A percentile compares a stretch with the other conserved stretches of the same genome.
phyloP scores from a whole-genome alignment of 1,140 invertebrate species.

The Caenorhabditis brenneri region DNA sequence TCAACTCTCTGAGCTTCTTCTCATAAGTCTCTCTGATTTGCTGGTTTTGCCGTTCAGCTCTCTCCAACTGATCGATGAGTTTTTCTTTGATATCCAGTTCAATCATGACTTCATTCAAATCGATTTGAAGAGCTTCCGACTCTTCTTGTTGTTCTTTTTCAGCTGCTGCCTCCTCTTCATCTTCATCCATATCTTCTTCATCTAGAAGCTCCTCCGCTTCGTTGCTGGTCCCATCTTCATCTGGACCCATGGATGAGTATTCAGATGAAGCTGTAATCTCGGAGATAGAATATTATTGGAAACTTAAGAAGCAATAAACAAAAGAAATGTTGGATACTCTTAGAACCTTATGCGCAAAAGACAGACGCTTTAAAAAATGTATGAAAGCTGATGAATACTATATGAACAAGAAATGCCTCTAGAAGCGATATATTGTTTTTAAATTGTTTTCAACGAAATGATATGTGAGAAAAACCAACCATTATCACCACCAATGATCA shows the following conservation, averaged over 20 bases:
- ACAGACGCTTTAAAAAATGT: no score
- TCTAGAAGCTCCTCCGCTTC: conserved; percentile 56
- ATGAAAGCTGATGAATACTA: neutral
- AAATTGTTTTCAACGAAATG: no score
- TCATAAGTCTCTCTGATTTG: conserved; percentile 89
- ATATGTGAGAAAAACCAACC: neutral
- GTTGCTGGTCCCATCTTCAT: conserved; percentile 52
- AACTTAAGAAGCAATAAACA: neutral
- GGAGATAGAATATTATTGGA: neutral
- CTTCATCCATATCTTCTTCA: conserved; percentile 65
- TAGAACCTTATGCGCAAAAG: no score
- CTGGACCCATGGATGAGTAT: conserved; percentile 46
- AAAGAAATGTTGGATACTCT: neutral
- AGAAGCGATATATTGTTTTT: no score
- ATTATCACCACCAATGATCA: conserved; percentile 34
- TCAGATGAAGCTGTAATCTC: conserved; percentile 40
- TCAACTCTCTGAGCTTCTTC: conserved; percentile 86
- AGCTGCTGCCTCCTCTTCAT: conserved; percentile 64
- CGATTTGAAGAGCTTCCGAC: conserved; percentile 52
- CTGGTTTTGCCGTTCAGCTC: conserved; percentile 82
- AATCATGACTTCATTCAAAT: conserved; percentile 61
- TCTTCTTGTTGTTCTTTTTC: conserved; percentile 71
- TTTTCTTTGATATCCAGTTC: conserved; percentile 62
- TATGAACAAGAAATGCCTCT: no score
- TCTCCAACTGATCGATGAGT: conserved; percentile 89